A percentile compares a stretch with the other conserved stretches of the same genome.
phyloP scores from a whole-genome alignment of 2,797 vertebrate genomes.

The Aplochiton taeniatus region DNA sequence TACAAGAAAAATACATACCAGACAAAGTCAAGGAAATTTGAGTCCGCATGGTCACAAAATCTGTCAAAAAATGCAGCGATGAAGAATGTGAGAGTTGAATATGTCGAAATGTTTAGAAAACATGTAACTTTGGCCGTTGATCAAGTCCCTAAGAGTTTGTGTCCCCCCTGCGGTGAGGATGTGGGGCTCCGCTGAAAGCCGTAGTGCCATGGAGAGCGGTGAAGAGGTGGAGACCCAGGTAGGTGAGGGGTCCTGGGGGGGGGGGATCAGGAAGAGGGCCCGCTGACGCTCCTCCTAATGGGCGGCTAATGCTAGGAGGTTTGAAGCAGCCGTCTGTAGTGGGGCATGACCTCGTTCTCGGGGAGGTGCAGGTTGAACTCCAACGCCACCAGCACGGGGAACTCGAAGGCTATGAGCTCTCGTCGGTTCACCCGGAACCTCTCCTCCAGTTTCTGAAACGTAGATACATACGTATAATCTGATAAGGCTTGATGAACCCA shows the following conservation, averaged over 20 bases:
- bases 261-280: constrained; percentile 56
- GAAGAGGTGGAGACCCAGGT: constrained; percentile 17
- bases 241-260: not conserved
- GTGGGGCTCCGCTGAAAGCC: not conserved
- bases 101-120: constrained; percentile 24
- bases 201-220: not conserved
- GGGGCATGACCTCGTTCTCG: constrained; percentile 95
- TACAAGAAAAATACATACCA: constrained; percentile 35
- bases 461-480: constrained; percentile 3
- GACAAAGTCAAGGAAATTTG: constrained; percentile 53
- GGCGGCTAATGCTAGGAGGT: constrained; percentile 87
- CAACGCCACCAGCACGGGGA: constrained; percentile 94
- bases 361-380: constrained; percentile 97
- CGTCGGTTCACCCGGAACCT: constrained; percentile 94
- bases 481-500: no score
- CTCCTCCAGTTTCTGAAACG: constrained; percentile 94
- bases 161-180: constrained; percentile 25
- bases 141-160: constrained; percentile 57
- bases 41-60: not conserved
- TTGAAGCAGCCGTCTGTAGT: constrained; percentile 96
- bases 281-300: constrained; percentile 56
- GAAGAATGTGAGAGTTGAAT: constrained; percentile 19
- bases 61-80: not conserved
- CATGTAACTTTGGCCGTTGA: constrained; percentile 71
- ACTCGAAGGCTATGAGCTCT: constrained; percentile 97